Percentiles rank a stretch among this genome's conserved stretches.
These are phyloP conservation scores for Drosophila pallidifrons DNA, from an alignment of 1,140 invertebrate species.

Conservation along the genomic window DNA sequence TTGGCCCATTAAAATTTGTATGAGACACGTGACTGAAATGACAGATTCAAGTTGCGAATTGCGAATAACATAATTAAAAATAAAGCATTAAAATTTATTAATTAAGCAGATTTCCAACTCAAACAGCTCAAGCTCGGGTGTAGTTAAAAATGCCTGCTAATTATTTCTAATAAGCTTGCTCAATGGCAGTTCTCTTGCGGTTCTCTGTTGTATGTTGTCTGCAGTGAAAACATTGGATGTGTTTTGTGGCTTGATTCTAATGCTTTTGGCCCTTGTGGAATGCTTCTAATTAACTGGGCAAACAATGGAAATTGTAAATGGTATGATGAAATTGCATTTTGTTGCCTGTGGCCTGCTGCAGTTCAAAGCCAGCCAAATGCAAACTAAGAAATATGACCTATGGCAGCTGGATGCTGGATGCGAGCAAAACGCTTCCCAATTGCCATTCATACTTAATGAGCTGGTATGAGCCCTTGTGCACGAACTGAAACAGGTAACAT, in stretches of 20 bases:
- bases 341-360: constrained; percentile 18
- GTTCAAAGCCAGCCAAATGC: constrained; percentile 46
- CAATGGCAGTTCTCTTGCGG: neutral
- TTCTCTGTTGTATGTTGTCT: neutral
- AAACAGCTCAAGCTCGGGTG: too few species aligned
- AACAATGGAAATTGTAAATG: constrained; percentile 59
- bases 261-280: neutral
- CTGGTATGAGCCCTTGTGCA: constrained; percentile 34
- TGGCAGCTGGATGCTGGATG: neutral
- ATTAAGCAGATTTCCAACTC: constrained; percentile 9
- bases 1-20: constrained; percentile 6
- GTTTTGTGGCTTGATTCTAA: neutral
- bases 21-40: neutral
- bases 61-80: constrained; percentile 13
- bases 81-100: constrained; percentile 4
- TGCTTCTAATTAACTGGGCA: constrained; percentile 59
- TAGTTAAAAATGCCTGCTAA: constrained; percentile 11
- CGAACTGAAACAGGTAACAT: constrained; percentile 48
- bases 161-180: constrained; percentile 8
- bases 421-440: constrained; percentile 35
- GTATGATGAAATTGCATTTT: constrained; percentile 47
- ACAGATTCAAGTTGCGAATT: constrained; percentile 7
- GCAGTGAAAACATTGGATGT: neutral
- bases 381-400: constrained; percentile 19
- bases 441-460: constrained; percentile 71